phyloP scores from a whole-genome alignment of 2,888 invertebrate genomes.

The Hemicrepidius hirtus region DNA sequence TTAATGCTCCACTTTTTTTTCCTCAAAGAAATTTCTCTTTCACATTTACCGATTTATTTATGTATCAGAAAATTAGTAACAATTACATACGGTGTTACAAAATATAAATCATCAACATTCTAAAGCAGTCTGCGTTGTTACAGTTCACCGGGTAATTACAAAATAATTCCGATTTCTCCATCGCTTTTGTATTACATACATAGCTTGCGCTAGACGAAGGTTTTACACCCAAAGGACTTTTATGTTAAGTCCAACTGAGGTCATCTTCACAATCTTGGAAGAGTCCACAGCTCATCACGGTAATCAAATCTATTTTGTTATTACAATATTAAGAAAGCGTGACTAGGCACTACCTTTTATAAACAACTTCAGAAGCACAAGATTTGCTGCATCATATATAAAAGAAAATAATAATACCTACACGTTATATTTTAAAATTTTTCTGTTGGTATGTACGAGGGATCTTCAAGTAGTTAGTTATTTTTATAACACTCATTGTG shows the following conservation, averaged over 20 bases:
- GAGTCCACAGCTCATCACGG: conserved; percentile 51
- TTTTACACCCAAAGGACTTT: too few species aligned
- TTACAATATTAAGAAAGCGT: conserved; percentile 56
- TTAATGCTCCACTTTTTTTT: too few species aligned
- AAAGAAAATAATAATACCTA: conserved; percentile 2
- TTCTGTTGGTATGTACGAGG: not conserved
- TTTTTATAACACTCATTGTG: not conserved
- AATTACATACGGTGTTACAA: too few species aligned
- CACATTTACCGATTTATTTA: too few species aligned
- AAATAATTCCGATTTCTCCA: too few species aligned
- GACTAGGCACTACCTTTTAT: conserved; percentile 53
- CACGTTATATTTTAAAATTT: conserved; percentile 4
- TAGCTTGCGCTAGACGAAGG: too few species aligned
- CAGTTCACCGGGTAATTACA: too few species aligned
- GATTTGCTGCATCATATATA: conserved; percentile 47
- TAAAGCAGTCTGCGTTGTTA: too few species aligned
- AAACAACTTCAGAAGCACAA: conserved; percentile 50
- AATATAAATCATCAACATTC: too few species aligned
- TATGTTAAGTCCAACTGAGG: conserved; percentile 3
- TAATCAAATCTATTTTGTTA: conserved; percentile 59
- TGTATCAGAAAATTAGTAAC: too few species aligned
- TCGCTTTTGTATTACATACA: too few species aligned
- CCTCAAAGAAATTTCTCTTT: too few species aligned
- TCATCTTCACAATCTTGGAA: conserved; percentile 30
- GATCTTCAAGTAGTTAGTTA: conserved; percentile 6